Percentiles rank a stretch among this genome's conserved stretches.
phyloP scores from a whole-genome alignment of 2,888 invertebrate genomes.

The Plagodis dolabraria region DNA sequence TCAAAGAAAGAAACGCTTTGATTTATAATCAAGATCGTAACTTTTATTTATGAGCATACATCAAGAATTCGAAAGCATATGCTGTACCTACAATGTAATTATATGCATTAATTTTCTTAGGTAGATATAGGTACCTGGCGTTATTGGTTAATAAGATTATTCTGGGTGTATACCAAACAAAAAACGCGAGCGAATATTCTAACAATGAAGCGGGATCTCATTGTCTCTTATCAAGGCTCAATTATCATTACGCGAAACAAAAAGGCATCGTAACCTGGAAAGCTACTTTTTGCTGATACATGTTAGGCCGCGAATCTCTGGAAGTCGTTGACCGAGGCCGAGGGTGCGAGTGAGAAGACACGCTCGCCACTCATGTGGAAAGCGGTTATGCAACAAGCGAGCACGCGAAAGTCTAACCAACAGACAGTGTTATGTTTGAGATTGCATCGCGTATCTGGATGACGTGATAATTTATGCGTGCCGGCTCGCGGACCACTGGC shows the following conservation, averaged over 20 bases:
- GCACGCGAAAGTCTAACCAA: constrained; percentile 73
- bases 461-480: constrained; percentile 49
- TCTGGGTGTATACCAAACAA: neutral
- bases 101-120: neutral
- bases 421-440: constrained; percentile 54
- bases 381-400: constrained; percentile 79
- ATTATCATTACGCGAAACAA: constrained; percentile 40
- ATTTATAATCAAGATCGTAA: constrained; percentile 6
- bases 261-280: constrained; percentile 40
- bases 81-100: too few species aligned
- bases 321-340: constrained; percentile 77
- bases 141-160: too few species aligned
- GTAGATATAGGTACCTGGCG: too few species aligned
- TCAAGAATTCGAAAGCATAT: too few species aligned
- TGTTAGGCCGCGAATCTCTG: constrained; percentile 62
- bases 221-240: constrained; percentile 38
- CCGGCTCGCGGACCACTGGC: constrained; percentile 29
- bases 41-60: too few species aligned
- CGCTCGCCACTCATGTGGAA: constrained; percentile 75
- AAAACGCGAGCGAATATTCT: neutral
- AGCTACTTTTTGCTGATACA: constrained; percentile 45
- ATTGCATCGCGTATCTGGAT: constrained; percentile 65
- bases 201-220: constrained; percentile 3
- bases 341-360: constrained; percentile 69
- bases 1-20: constrained; percentile 9